Percentiles rank a stretch among this genome's conserved stretches.
These are phyloP conservation scores for Mormyrops attenuatus DNA, from an alignment of 2,797 vertebrate species.

Conservation along the genomic window DNA sequence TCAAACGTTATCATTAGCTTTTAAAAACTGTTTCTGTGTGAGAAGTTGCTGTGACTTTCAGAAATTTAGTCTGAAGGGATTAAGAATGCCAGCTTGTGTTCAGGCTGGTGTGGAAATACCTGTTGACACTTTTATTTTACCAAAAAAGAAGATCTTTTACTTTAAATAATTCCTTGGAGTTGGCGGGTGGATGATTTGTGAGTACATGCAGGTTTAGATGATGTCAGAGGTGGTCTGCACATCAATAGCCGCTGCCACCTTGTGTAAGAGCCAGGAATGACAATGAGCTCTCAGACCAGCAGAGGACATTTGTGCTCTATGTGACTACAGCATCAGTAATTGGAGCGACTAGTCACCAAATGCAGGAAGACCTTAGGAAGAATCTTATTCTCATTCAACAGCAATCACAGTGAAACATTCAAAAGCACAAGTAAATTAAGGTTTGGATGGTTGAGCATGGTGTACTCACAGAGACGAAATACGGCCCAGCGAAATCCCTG, in stretches of 20 bases:
- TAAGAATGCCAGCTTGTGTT: not conserved
- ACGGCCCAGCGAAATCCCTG: constrained; percentile 92
- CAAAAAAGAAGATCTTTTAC: not conserved
- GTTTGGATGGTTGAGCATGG: not conserved
- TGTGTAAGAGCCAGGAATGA: not conserved
- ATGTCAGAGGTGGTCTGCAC: not conserved
- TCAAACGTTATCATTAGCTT: not conserved
- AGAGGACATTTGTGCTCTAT: not conserved
- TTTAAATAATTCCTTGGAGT: not conserved
- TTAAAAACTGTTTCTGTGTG: not conserved
- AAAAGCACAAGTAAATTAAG: not conserved
- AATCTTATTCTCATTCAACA: not conserved
- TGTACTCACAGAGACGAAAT: constrained; percentile 89
- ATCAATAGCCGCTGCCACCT: not conserved
- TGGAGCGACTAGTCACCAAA: not conserved
- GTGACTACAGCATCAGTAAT: not conserved
- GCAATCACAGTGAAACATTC: not conserved
- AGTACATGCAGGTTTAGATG: not conserved
- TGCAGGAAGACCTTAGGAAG: not conserved
- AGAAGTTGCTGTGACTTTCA: not conserved
- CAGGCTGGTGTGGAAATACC: not conserved
- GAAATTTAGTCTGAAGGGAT: not conserved
- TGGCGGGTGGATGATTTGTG: not conserved
- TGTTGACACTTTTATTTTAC: not conserved
- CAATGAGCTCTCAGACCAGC: not conserved